Base-by-base conservation (phyloP, 2,888 invertebrate genomes). In the Phrixothrix hirtus region DNA sequence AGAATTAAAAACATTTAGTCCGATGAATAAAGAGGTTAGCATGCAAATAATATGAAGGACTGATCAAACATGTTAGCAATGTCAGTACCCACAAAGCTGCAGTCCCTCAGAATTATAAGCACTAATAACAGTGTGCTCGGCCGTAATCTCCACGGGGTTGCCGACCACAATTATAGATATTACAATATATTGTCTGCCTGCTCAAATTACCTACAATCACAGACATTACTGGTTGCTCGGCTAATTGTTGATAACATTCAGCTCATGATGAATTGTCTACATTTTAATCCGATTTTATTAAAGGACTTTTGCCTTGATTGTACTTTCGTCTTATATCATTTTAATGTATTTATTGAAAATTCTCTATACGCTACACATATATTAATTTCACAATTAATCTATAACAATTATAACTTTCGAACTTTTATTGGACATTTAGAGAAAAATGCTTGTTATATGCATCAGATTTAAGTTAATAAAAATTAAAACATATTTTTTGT, bases 171-270 rank as follows among this genome's bases (percentile, higher is more conserved):
- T 71, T 70, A 71, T 70, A 71, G 69, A 69, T 70, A 71, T 71
- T 71, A 71, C 68, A 69, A 71, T 70, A 70, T 69, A 71, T 71
- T 69, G 68, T 68, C 69, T 67, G 69, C 69, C 69, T 64, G 67
- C 49, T 69, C 67, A 68, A 71, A 71, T 70, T 70, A 70, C 66
- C 65, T 67, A 67, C 67, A 68, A 71, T 71, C 69, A 69, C 66
- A 67, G 68, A 67, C 66, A 70, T 71, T 68, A 69, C 66, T 62
- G 63, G 57, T 64, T 67, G 65, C 62, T 60, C 66, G 63, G 64
- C 67, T 70, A 69, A 70, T 70, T 70, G 67, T 67, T 68, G 68
- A 69, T 69, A 69, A 70, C 68, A 68, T 70, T 64, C 64, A 63
- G 59, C 37, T 58, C 59, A 59, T 67, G 67, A 67, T 67, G 65